Evolutionary conservation across 2,113 vertebrate genomes (phyloP).

Genomic region (Calcarius ornatus): DNA sequence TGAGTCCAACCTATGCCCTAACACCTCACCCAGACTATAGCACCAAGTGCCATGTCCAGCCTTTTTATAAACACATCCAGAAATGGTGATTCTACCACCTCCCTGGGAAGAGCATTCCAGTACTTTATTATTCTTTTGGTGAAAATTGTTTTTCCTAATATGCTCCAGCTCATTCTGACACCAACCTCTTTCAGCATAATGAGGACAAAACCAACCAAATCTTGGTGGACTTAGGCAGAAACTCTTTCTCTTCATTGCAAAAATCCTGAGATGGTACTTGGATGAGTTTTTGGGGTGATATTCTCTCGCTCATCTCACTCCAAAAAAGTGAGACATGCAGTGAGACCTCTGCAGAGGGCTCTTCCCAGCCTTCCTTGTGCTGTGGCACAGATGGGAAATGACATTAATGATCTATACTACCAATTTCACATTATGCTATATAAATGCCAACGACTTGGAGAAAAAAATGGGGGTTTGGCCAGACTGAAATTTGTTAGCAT

Average conservation of each 20-base stretch:
- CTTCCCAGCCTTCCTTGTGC: neutral
- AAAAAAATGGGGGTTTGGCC: neutral
- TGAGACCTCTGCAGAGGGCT: neutral
- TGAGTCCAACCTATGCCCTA: no score
- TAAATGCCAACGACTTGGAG: neutral
- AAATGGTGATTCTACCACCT: no score
- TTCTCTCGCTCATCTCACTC: neutral
- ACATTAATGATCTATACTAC: neutral
- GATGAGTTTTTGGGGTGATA: neutral
- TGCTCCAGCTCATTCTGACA: neutral
- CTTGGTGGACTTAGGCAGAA: neutral
- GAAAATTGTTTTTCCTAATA: no score
- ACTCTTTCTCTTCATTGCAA: neutral
- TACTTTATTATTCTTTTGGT: no score
- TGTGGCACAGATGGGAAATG: neutral
- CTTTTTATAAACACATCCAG: no score
- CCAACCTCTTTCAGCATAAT: neutral
- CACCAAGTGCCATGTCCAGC: no score
- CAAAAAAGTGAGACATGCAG: neutral
- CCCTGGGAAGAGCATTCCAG: no score
- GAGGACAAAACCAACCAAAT: neutral
- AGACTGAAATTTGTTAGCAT: neutral
- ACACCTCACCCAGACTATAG: no score
- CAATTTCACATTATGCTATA: neutral
- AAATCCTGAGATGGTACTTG: neutral